These are phyloP conservation scores for Hiodon tergisus DNA, from an alignment of 2,113 vertebrate species.

Conservation along the genomic window DNA sequence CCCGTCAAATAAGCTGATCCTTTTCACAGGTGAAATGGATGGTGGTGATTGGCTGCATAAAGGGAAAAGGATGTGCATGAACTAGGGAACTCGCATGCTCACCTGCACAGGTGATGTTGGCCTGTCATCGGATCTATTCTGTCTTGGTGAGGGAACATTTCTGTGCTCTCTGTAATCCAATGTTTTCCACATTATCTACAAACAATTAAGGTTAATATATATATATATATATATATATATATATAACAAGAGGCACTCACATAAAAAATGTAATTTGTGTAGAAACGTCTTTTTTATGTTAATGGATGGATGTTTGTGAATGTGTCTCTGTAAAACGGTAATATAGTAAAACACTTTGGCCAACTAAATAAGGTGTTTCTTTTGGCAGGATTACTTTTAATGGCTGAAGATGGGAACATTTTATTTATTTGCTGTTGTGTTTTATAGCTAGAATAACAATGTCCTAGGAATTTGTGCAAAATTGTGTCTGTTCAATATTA, in stretches of 20 bases:
- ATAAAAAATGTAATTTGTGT: slow-evolving; percentile 1
- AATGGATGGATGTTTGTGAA: neutral
- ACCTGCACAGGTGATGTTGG: no score
- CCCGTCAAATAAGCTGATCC: no score
- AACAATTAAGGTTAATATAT: no score
- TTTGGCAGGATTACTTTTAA: neutral
- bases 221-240: no score
- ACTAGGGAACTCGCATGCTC: no score
- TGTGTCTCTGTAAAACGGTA: slow-evolving; percentile 17
- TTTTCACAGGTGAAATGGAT: no score
- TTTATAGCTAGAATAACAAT: neutral
- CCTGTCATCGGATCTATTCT: no score
- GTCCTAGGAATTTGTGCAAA: neutral
- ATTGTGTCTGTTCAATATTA: neutral
- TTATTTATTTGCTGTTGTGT: slow-evolving; percentile 7
- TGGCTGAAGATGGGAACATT: slow-evolving; percentile 5
- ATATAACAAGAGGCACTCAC: neutral
- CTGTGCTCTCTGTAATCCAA: no score
- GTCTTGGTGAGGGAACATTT: no score
- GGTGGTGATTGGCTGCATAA: no score
- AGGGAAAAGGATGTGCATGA: no score
- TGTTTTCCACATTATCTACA: no score
- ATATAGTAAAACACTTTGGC: slow-evolving; percentile 10
- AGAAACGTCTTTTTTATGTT: neutral
- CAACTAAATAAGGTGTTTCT: neutral